Conservation (phyloP, 37 sponge, comb jelly and placozoan species). For the Tethya wilhelma region DNA sequence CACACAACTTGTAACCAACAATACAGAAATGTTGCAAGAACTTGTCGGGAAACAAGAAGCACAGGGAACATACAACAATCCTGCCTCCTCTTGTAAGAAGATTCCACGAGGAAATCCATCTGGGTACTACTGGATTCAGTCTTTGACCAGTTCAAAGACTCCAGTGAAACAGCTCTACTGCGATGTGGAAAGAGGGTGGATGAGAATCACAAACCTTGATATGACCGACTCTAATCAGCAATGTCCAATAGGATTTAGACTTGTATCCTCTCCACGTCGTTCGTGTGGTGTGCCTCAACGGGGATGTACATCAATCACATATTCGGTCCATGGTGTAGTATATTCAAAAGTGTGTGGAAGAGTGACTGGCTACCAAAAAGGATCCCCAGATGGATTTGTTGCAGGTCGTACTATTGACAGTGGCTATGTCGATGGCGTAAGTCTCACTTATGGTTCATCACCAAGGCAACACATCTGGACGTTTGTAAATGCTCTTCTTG, state of each 20-base stretch:
- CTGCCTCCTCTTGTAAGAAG: too few relatives aligned
- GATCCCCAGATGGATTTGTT: constrained; percentile 32
- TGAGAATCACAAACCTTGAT: constrained; percentile 2
- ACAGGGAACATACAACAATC: too few relatives aligned
- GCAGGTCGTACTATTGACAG: not conserved
- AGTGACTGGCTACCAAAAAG: constrained; percentile 24
- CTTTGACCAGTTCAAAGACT: too few relatives aligned
- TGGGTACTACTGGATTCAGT: too few relatives aligned
- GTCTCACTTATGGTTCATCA: constrained; percentile 35
- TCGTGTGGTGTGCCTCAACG: not conserved
- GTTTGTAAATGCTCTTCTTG: constrained; percentile 18
- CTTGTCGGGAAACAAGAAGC: too few relatives aligned
- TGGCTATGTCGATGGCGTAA: constrained; percentile 38
- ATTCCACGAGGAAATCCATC: too few relatives aligned
- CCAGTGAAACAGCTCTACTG: too few relatives aligned
- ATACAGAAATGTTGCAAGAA: too few relatives aligned
- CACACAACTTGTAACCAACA: too few relatives aligned
- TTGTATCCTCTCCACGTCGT: not conserved
- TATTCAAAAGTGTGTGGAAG: constrained; percentile 46
- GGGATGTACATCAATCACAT: constrained; percentile 18
- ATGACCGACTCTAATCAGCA: not conserved
- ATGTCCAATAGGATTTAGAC: not conserved
- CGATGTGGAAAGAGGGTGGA: too few relatives aligned
- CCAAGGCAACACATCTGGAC: constrained; percentile 60
- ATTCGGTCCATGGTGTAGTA: not conserved